Conservation (phyloP, 2,888 invertebrate species). For the Lepidochitona cinerea region DNA sequence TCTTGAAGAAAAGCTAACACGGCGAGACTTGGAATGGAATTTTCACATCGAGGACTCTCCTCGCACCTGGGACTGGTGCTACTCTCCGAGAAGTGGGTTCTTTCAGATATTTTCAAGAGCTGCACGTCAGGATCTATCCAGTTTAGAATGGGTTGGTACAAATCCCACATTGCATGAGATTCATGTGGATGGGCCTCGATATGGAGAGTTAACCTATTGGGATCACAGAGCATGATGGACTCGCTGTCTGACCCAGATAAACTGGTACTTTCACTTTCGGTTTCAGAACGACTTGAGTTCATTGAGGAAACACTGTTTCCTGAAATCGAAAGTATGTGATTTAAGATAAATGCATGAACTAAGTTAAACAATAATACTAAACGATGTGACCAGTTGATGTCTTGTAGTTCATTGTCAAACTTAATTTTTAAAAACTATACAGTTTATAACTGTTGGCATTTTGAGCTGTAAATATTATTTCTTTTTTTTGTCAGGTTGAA, state of each 20-base stretch:
- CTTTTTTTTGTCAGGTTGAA: too few species aligned
- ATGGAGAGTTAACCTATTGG: slow-evolving; percentile 45
- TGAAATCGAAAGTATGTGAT: slow-evolving; percentile 23
- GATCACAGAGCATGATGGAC: slow-evolving; percentile 43
- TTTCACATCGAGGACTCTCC: background rate
- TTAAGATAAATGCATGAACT: too few species aligned
- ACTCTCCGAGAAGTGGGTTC: slow-evolving; percentile 18
- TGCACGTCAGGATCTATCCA: slow-evolving; percentile 54
- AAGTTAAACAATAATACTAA: too few species aligned
- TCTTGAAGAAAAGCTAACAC: slow-evolving; percentile 53
- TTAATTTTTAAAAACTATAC: too few species aligned
- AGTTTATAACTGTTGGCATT: too few species aligned
- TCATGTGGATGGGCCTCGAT: slow-evolving; percentile 50
- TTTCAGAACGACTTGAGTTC: slow-evolving; percentile 46
- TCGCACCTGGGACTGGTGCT: slow-evolving; percentile 22
- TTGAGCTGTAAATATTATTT: too few species aligned
- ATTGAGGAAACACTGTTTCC: slow-evolving; percentile 43
- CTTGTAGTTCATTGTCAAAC: too few species aligned
- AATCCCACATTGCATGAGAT: slow-evolving; percentile 43
- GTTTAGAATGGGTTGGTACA: slow-evolving; percentile 49
- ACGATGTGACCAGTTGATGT: too few species aligned
- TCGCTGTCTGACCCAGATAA: slow-evolving; percentile 45
- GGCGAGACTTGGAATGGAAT: slow-evolving; percentile 44
- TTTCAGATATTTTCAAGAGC: slow-evolving; percentile 49
- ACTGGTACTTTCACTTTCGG: slow-evolving; percentile 46